These are phyloP conservation scores for Thymelicus lineola DNA, from an alignment of 2,888 invertebrate species.

Conservation along the genomic window DNA sequence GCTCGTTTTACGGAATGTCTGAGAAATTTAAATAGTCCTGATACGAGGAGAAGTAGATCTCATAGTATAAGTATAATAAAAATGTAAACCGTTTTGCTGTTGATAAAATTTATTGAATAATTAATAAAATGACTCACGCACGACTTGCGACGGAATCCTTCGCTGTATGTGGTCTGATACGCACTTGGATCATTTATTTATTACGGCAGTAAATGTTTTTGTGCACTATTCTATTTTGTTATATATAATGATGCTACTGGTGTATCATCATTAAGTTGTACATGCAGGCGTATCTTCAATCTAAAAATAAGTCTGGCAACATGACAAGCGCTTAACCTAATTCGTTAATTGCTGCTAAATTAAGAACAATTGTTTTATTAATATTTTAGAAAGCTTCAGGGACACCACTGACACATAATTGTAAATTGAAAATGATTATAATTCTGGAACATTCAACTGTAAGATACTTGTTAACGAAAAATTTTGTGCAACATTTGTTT, in stretches of 20 bases:
- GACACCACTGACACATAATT: neutral
- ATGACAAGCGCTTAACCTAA: conserved; percentile 37
- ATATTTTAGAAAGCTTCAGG: neutral
- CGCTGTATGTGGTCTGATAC: too few species aligned
- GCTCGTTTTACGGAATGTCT: neutral
- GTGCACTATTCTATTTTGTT: neutral
- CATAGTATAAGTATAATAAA: too few species aligned
- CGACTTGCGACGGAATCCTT: too few species aligned
- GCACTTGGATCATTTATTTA: too few species aligned
- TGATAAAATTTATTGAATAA: too few species aligned
- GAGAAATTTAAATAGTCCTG: neutral
- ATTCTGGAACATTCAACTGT: too few species aligned
- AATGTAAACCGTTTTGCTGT: too few species aligned
- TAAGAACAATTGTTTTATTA: conserved; percentile 28
- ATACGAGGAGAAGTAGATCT: too few species aligned
- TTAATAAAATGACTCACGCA: too few species aligned
- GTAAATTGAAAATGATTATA: neutral
- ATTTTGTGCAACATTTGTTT: too few species aligned
- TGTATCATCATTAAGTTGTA: conserved; percentile 19
- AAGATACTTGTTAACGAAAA: too few species aligned
- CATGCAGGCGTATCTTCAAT: conserved; percentile 11
- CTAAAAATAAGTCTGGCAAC: conserved; percentile 34
- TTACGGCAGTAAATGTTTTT: neutral
- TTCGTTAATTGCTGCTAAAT: conserved; percentile 30
- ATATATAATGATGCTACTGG: neutral